These are phyloP conservation scores for Drosophila jambulina DNA, from an alignment of 1,140 invertebrate genomes.

Conservation along the genomic window DNA sequence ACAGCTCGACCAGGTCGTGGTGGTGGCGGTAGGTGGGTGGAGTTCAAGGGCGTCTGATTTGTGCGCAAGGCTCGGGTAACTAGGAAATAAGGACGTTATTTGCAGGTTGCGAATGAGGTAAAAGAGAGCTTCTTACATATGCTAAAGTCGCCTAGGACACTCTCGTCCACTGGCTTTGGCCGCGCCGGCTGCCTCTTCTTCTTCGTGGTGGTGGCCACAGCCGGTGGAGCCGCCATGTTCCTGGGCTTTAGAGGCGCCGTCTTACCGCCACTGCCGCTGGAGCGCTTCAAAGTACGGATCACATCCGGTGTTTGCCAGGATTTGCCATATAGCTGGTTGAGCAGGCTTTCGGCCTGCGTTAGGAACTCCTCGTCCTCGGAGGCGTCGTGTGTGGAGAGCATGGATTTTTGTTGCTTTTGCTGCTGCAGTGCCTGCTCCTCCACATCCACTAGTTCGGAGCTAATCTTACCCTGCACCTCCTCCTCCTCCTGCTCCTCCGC, in stretches of 20 bases:
- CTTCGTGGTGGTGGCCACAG: slow-evolving; percentile 10
- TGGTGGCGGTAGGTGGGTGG: slow-evolving; percentile 51
- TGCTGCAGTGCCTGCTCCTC: not conserved
- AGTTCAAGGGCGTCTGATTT: slow-evolving; percentile 62
- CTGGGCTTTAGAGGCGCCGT: slow-evolving; percentile 14
- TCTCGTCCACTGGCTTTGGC: slow-evolving; percentile 44
- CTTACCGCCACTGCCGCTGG: slow-evolving; percentile 56
- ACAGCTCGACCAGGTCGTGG: not conserved
- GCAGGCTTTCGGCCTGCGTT: slow-evolving; percentile 84
- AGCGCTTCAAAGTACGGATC: slow-evolving; percentile 62
- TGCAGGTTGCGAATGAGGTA: not conserved
- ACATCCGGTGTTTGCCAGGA: slow-evolving; percentile 86
- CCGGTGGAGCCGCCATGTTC: slow-evolving; percentile 12
- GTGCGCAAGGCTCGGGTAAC: slow-evolving; percentile 61
- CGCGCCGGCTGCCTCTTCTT: slow-evolving; percentile 3
- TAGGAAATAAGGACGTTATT: not conserved
- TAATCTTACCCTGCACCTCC: not conserved
- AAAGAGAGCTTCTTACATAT: slow-evolving; percentile 52
- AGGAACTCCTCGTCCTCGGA: slow-evolving; percentile 67
- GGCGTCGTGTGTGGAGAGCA: slow-evolving; percentile 23
- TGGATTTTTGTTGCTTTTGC: slow-evolving; percentile 4
- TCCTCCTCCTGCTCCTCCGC: slow-evolving; percentile 19
- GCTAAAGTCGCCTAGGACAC: slow-evolving; percentile 69
- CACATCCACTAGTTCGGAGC: slow-evolving; percentile 13
- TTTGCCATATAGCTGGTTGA: slow-evolving; percentile 86